These are phyloP conservation scores for Athetis lepigone DNA, from an alignment of 2,888 invertebrate species.

Conservation along the genomic window DNA sequence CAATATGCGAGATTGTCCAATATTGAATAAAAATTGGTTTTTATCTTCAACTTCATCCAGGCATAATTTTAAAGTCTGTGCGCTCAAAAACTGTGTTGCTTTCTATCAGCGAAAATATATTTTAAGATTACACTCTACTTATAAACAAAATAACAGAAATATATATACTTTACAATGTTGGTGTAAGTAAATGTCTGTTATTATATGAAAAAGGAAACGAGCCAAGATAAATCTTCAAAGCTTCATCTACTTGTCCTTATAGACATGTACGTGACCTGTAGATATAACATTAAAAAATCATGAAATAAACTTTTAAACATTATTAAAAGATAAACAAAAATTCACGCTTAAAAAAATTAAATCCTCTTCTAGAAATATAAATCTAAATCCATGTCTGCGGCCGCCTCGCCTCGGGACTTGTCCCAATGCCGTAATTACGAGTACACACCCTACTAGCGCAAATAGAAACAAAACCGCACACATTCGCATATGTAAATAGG, in stretches of 20 bases:
- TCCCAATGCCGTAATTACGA: constrained; percentile 88
- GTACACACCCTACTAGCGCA: constrained; percentile 85
- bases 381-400: constrained; percentile 74
- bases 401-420: constrained; percentile 81
- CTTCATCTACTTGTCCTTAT: background rate
- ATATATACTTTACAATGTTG: background rate
- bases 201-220: too few relatives aligned
- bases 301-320: too few relatives aligned
- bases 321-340: background rate
- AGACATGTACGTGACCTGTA: background rate
- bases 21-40: too few relatives aligned
- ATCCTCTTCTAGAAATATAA: constrained; percentile 56
- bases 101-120: too few relatives aligned
- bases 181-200: too few relatives aligned
- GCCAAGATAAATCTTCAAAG: too few relatives aligned
- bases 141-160: background rate
- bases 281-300: background rate
- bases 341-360: background rate
- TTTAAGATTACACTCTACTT: too few relatives aligned
- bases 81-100: too few relatives aligned
- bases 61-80: too few relatives aligned
- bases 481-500: constrained; percentile 87
- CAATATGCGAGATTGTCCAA: background rate
- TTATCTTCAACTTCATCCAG: too few relatives aligned
- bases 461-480: constrained; percentile 88